Percentiles rank a stretch among this genome's conserved stretches.
Evolutionary conservation across 1,140 invertebrate species (phyloP).

Genomic region (Brachystomella parvula): DNA sequence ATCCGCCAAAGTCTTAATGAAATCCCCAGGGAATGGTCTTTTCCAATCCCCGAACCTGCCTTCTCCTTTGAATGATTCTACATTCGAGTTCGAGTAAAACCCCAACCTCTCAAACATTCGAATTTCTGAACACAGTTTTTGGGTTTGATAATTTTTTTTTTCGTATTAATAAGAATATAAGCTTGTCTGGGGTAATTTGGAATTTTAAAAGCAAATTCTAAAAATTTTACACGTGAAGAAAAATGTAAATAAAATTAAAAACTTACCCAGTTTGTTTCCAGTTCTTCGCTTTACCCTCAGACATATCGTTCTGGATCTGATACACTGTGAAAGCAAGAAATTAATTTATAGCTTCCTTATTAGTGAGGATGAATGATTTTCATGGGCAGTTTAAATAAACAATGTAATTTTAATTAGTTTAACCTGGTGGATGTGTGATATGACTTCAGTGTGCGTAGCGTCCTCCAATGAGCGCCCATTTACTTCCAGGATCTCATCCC

Average conservation of each 20-base stretch:
- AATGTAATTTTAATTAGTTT: conserved; percentile 14
- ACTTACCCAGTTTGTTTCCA: conserved; percentile 77
- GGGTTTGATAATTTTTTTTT: no score
- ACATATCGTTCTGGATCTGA: conserved; percentile 86
- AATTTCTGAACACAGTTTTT: no score
- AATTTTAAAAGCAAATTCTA: background rate
- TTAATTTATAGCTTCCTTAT: background rate
- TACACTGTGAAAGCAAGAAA: conserved; percentile 64
- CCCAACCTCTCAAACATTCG: no score
- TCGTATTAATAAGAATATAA: no score
- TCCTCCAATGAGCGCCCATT: conserved; percentile 84
- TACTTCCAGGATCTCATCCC: conserved; percentile 91
- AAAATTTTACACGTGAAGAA: background rate
- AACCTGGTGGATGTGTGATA: conserved; percentile 89
- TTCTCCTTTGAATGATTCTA: no score
- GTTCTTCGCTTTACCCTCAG: conserved; percentile 78
- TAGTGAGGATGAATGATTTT: background rate
- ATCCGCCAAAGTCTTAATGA: no score
- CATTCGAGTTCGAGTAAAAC: no score
- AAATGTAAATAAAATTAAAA: background rate
- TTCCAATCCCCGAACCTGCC: no score
- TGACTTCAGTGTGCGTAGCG: conserved; percentile 77
- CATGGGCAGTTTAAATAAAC: background rate
- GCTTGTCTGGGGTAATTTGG: no score
- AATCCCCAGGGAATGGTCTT: no score